These are phyloP conservation scores for Lutraria rhynchaena DNA, from an alignment of 1,140 invertebrate genomes.

Conservation along the genomic window DNA sequence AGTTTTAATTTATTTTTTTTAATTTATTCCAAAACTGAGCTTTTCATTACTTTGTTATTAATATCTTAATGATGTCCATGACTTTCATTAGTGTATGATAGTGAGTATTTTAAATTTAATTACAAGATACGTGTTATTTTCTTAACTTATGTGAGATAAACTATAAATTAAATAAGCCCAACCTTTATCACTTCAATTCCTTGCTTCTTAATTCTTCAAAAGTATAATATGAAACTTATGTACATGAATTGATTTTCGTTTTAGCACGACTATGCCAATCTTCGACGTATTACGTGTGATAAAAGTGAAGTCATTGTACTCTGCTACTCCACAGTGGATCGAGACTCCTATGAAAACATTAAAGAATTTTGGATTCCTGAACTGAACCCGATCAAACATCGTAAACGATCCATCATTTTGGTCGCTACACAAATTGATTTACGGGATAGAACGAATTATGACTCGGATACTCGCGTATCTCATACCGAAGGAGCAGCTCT, in stretches of 20 bases:
- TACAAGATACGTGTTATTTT: no score
- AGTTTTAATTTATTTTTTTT: no score
- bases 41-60: no score
- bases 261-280: constrained; percentile 95
- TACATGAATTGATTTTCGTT: constrained; percentile 25
- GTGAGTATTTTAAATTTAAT: no score
- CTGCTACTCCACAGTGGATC: constrained; percentile 99
- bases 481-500: constrained; percentile 88
- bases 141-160: no score
- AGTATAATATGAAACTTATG: no score
- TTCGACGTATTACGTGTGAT: constrained; percentile 96
- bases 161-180: no score
- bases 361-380: constrained; percentile 89
- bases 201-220: no score
- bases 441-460: constrained; percentile 80
- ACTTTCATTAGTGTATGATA: no score
- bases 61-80: no score
- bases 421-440: constrained; percentile 83
- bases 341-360: constrained; percentile 98
- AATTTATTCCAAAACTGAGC: no score
- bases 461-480: constrained; percentile 90
- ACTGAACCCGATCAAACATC: constrained; percentile 89
- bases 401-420: constrained; percentile 92
- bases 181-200: no score
- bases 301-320: constrained; percentile 99